phyloP scores from a whole-genome alignment of 2,113 vertebrate genomes.

The Lichenostomus cassidix region DNA sequence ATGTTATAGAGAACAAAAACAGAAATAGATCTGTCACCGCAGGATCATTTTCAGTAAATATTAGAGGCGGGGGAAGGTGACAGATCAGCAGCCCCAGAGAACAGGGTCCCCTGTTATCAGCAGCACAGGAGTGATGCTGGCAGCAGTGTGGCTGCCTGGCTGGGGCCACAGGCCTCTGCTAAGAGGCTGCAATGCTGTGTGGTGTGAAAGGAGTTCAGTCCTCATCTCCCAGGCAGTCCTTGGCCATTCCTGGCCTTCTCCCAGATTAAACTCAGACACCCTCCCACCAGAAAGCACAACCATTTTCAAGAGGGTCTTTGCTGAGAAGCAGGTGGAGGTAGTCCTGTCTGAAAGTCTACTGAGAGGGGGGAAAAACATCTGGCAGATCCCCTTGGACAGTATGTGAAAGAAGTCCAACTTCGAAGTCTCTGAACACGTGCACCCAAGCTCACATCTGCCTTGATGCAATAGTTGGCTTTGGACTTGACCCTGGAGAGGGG shows the following conservation, averaged over 20 bases:
- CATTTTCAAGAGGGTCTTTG: background rate
- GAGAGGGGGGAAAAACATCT: background rate
- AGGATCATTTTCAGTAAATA: constrained; percentile 18
- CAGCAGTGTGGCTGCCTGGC: background rate
- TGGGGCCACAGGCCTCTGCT: background rate
- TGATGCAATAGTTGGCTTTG: background rate
- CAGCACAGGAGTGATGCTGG: background rate
- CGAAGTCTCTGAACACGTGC: background rate
- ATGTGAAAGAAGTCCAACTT: background rate
- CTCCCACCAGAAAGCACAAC: background rate
- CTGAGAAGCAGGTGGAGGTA: background rate
- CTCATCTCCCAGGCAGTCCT: background rate
- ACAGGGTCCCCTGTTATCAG: background rate
- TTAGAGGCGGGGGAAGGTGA: constrained; percentile 11
- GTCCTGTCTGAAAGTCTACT: background rate
- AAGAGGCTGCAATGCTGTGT: background rate
- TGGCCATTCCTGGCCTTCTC: background rate
- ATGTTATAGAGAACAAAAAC: constrained; percentile 39
- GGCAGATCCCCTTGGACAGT: background rate
- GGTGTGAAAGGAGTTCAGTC: background rate
- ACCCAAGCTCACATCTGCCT: background rate
- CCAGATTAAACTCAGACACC: background rate
- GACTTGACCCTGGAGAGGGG: background rate
- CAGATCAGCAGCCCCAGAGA: constrained; percentile 12
- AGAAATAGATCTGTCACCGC: constrained; percentile 49